Evolutionary conservation across 1,140 invertebrate species (phyloP).

Genomic region (Bradynema listronoti): DNA sequence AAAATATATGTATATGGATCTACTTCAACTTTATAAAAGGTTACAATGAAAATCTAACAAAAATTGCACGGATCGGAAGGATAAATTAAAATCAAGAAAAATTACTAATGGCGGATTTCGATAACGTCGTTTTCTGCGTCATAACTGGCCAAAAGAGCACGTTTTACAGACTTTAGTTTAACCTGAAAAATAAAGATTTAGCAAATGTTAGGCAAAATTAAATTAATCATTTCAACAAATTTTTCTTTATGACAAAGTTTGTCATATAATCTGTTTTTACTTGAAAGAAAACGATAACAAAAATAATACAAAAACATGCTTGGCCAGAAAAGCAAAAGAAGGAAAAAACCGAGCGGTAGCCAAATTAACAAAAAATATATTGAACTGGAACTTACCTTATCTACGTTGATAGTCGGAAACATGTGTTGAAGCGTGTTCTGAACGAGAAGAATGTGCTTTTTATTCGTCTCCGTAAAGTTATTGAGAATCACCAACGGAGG

Average conservation of each 20-base stretch:
- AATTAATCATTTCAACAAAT: conserved; percentile 6
- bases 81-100: conserved; percentile 57
- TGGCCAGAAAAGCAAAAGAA: too few relatives aligned
- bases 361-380: too few relatives aligned
- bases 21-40: too few relatives aligned
- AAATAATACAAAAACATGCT: conserved; percentile 11
- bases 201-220: conserved; percentile 1
- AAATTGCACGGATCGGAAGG: background rate
- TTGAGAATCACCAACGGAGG: conserved; percentile 86
- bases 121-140: conserved; percentile 76
- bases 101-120: conserved; percentile 82
- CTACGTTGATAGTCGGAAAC: conserved; percentile 92
- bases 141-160: conserved; percentile 85
- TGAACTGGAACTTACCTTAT: conserved; percentile 68
- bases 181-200: conserved; percentile 64
- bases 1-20: too few relatives aligned
- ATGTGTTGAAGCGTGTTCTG: conserved; percentile 93
- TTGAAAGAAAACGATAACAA: conserved; percentile 21
- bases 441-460: conserved; percentile 82
- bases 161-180: conserved; percentile 76
- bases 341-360: too few relatives aligned
- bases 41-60: too few relatives aligned
- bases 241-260: too few relatives aligned
- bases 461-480: conserved; percentile 69
- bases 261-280: too few relatives aligned